Evolutionary conservation across 2,113 vertebrate species (phyloP), one percentile per base, ranked within the genome.

Genomic region (Myocastor coypus): DNA sequence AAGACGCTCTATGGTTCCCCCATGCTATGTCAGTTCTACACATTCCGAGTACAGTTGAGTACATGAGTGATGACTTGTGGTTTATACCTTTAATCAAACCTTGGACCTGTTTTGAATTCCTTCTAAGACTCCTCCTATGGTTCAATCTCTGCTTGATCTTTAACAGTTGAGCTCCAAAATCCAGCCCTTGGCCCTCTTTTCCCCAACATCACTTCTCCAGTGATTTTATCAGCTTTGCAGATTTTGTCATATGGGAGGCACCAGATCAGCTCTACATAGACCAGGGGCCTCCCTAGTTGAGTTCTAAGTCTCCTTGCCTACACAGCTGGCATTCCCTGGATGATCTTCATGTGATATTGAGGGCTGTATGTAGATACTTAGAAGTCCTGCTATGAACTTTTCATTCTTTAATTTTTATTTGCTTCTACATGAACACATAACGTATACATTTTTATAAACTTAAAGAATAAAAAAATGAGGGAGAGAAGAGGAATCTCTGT

Each of bases 351-450:
- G 24, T 52, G 66, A 28, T 1, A 4, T 5, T 78, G 37, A 89
- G 26, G n/a, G 16, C 2, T 83, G 1, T 37, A 37, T 7, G 14
- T 6, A 10, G 3, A 28, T 37, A 24, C 55, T 64, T 75, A 57
- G 4, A 57, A 57, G 55, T 19, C 26, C 24, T 63, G 61, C 26
- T 71, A 63, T 17, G 63, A 42, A 61, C 16, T 91, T 87, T 83
- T 89, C 8, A 30, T 52, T 69, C n/a, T 94, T 73, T 24, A 85
- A 68, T 77, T 91, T 40, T 40, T 73, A 40, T 92, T 89, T 59
- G 1, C 86, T 92, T 89, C 40, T 68, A 80, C 42, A n/a, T 57
- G 42, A 42, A 77, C 11, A 37, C 34, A 46, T 89, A 83, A 59
- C 55, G 55, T 59, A 68, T 28, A n/a, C 9, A 87, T 90, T 92